Evolutionary conservation across 2,888 invertebrate species (phyloP).

Genomic region (Agrochola macilenta): DNA sequence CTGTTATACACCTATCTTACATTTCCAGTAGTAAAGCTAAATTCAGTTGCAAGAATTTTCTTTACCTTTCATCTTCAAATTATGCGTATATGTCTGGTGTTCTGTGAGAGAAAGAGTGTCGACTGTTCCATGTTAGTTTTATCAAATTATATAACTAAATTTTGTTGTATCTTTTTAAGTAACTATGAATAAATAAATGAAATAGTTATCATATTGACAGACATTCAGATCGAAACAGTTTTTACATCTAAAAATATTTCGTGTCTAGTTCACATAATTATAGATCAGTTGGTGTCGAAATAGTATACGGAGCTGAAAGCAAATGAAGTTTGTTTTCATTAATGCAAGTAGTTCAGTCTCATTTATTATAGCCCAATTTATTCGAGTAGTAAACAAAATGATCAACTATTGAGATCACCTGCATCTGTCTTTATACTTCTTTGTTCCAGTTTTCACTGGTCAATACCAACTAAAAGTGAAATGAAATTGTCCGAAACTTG

Average conservation of each 20-base stretch:
- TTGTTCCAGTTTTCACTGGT: constrained; percentile 21
- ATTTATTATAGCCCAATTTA: constrained; percentile 27
- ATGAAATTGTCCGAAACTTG: constrained; percentile 12
- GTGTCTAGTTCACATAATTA: not conserved
- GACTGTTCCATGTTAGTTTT: not conserved
- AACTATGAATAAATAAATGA: no score
- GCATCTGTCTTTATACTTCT: not conserved
- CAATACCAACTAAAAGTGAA: not conserved
- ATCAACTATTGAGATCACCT: constrained; percentile 25
- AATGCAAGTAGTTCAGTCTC: constrained; percentile 29
- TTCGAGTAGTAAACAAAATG: constrained; percentile 39
- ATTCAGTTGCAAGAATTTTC: no score
- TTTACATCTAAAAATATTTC: constrained; percentile 1
- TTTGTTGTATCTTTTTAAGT: not conserved
- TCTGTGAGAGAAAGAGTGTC: not conserved
- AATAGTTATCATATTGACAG: not conserved
- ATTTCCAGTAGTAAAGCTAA: not conserved
- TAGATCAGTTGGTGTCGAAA: constrained; percentile 14
- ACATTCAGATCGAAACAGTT: not conserved
- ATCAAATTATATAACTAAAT: not conserved
- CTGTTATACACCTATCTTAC: not conserved
- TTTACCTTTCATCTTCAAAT: not conserved
- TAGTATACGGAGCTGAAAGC: constrained; percentile 18
- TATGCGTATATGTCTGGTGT: not conserved
- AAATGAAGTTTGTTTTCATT: constrained; percentile 25